Percentiles rank a stretch among this genome's conserved stretches.
Evolutionary conservation across 2,888 invertebrate species (phyloP).

Genomic region (Rhamphomyia laevipes): DNA sequence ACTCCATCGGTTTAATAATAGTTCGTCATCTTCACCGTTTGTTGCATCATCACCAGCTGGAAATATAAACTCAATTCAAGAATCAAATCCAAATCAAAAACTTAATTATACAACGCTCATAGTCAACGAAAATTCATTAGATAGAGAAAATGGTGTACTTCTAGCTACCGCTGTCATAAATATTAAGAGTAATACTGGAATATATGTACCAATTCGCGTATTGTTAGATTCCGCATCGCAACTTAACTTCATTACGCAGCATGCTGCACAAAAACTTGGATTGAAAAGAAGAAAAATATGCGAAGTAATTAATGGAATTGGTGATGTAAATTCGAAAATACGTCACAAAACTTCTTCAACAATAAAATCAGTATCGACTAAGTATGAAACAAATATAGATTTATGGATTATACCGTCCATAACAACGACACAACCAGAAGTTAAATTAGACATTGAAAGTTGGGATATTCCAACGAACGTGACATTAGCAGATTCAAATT

Average conservation of each 20-base stretch:
- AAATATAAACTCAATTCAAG: not conserved
- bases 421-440: not conserved
- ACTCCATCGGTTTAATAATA: not conserved
- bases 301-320: not conserved
- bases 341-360: not conserved
- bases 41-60: not conserved
- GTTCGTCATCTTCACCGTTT: not conserved
- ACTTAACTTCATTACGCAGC: slow-evolving; percentile 2
- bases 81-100: no score
- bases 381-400: not conserved
- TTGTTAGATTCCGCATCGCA: slow-evolving; percentile 7
- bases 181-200: not conserved
- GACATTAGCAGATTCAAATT: slow-evolving; percentile 6
- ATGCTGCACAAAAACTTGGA: not conserved
- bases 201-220: not conserved
- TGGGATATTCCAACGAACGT: slow-evolving; percentile 1
- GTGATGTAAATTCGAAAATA: not conserved
- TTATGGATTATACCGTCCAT: not conserved
- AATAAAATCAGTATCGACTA: not conserved
- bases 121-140: not conserved
- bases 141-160: not conserved
- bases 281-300: not conserved
- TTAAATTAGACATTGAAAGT: not conserved
- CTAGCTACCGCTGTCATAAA: slow-evolving; percentile 3
- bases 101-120: no score